These are phyloP conservation scores for Drosophila pseudoobscura DNA, from an alignment of 1,140 invertebrate species.

Conservation along the genomic window DNA sequence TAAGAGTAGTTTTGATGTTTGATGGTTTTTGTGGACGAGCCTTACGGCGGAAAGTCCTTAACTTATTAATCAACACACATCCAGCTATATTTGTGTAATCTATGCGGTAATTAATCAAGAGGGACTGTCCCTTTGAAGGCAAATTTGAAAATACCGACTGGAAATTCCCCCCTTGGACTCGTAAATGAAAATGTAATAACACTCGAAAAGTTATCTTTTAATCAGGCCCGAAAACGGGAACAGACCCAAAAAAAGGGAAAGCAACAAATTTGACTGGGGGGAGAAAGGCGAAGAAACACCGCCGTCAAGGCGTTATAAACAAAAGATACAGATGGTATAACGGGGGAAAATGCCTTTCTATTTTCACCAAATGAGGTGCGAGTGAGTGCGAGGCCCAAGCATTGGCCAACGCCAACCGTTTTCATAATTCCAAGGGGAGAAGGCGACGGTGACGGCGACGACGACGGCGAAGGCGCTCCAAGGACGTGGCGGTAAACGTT, in stretches of 20 bases:
- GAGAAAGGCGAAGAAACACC: conserved; percentile 30
- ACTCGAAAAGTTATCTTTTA: conserved; percentile 57
- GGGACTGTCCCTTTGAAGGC: background rate
- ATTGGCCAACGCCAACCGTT: conserved; percentile 1
- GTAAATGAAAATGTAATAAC: conserved; percentile 20
- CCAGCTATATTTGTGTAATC: too few relatives aligned
- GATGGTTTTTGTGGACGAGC: background rate
- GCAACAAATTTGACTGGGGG: conserved; percentile 23
- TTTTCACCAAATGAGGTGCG: too few relatives aligned
- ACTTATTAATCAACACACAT: too few relatives aligned
- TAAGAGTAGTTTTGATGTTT: background rate
- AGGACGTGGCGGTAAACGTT: conserved; percentile 32
- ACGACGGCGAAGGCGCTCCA: conserved; percentile 9
- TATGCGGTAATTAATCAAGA: background rate
- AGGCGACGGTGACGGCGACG: background rate
- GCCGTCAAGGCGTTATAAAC: conserved; percentile 25
- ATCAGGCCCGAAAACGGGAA: conserved; percentile 65
- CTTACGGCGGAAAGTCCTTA: too few relatives aligned
- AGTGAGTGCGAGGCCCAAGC: too few relatives aligned
- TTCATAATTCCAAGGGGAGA: conserved; percentile 37
- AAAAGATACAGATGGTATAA: conserved; percentile 18
- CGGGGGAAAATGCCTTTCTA: conserved; percentile 16
- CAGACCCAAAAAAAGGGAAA: conserved; percentile 27
- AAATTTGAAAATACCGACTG: too few relatives aligned
- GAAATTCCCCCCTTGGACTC: background rate